Evolutionary conservation across 2,888 invertebrate species (phyloP).

Genomic region (Bimastos eiseni): DNA sequence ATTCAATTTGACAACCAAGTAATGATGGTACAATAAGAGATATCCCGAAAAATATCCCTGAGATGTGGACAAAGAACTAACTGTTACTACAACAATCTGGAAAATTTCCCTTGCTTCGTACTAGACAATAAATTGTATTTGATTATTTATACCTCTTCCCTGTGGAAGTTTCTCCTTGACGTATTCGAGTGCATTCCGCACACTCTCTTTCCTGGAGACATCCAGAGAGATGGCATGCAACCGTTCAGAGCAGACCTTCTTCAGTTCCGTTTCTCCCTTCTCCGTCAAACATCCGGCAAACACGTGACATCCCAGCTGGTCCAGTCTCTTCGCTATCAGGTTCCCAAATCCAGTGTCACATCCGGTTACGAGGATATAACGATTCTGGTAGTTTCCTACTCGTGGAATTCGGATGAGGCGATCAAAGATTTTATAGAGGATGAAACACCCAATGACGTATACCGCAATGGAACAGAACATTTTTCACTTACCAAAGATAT

Average conservation of each 20-base stretch:
- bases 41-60: no score
- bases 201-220: conserved; percentile 52
- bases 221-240: conserved; percentile 55
- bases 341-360: conserved; percentile 36
- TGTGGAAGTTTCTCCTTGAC: conserved; percentile 3
- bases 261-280: conserved; percentile 27
- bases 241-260: conserved; percentile 27
- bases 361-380: conserved; percentile 30
- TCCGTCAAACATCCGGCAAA: conserved; percentile 34
- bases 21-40: no score
- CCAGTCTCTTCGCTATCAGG: conserved; percentile 24
- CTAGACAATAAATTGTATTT: no score
- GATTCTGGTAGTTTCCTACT: neutral
- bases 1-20: no score
- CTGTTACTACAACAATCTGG: no score
- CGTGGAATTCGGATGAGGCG: neutral
- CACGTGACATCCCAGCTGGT: conserved; percentile 30
- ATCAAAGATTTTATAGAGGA: neutral
- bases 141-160: neutral
- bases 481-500: neutral
- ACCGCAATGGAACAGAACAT: neutral
- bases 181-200: conserved; percentile 23
- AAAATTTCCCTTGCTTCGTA: no score
- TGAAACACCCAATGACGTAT: neutral
- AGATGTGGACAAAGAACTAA: no score